Evolutionary conservation across 2,113 vertebrate genomes (phyloP).

Genomic region (Triplophysa tibetana): DNA sequence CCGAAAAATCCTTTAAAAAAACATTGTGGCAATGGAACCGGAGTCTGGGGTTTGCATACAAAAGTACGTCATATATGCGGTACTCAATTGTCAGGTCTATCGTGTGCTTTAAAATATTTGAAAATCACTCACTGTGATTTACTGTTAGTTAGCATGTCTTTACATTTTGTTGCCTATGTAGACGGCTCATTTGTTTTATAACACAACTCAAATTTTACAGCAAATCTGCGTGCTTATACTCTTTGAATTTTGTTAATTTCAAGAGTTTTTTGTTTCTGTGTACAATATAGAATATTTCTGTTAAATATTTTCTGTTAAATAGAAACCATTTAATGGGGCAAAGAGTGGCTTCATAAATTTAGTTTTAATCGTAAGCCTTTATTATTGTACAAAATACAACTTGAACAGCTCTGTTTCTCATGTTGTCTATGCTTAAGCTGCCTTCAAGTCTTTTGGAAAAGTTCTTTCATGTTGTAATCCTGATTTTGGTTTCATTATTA

Average conservation of each 20-base stretch:
- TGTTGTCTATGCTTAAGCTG: not conserved
- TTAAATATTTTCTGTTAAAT: not conserved
- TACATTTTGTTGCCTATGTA: too few species aligned
- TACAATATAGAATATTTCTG: too few species aligned
- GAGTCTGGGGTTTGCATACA: too few species aligned
- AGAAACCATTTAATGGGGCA: not conserved
- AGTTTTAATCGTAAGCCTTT: not conserved
- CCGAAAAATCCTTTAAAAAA: too few species aligned
- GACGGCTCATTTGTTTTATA: not conserved
- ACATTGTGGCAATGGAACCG: too few species aligned
- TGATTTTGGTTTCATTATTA: not conserved
- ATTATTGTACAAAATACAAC: not conserved
- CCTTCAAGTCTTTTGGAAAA: not conserved
- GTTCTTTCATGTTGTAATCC: not conserved
- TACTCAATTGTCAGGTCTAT: not conserved
- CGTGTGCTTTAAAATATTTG: not conserved
- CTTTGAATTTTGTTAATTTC: not conserved
- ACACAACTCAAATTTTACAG: not conserved
- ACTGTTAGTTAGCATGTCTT: too few species aligned
- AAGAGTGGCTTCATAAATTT: not conserved
- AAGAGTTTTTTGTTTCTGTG: not conserved
- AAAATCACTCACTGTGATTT: too few species aligned
- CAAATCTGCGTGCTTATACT: not conserved
- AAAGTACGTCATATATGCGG: too few species aligned
- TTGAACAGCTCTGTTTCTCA: not conserved